Evolutionary conservation across 2,888 invertebrate species (phyloP), one percentile per base, ranked within the genome.

Genomic region (Quadriops clusia): DNA sequence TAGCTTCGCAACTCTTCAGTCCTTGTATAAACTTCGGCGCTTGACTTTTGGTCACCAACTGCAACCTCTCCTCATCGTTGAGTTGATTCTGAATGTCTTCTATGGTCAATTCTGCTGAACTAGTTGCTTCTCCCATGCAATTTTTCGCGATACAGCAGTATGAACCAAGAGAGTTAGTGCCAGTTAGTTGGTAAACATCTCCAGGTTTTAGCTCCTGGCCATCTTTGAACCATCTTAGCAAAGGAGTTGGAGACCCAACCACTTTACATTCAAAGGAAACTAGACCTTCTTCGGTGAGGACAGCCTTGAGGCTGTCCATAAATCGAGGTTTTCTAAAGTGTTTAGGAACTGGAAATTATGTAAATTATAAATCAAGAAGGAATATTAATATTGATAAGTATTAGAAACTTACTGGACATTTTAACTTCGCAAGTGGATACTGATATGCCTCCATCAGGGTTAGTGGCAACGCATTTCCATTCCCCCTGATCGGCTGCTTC

Each of bases 261-360:
- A 90, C 89, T 59, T 90, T 90, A 54, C 90, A 90, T 53, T 90
- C 90, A 52, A 90, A 90, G 1, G 89, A 89, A 1, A 90, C 90
- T 17, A 90, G 62, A 1, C 90, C 90, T 62, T 90, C 90, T 53
- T 90, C 89, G 0, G 90, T 89, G 23, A 90, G 65, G 23, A 90
- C 77, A 5, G 90, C 90, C 58, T 84, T 83, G 6, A 90, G 66
- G 46, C 80, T 84, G 58, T 90, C 90, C 76, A 90, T 81, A 57
- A 90, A 90, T 38, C 85, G 70, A 2, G 90, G 90, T 53, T 82
- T 82, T 43, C 87, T 72, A 53, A 84, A 90, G 59, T 89, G 89
- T 60, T 85, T 85, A 21, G 90, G 90, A 54, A 86, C 86, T 85
- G 60, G n/a, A 62, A 34, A 22, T 2, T 17, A 33, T 27, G 21